Base-by-base conservation (phyloP, 2,888 invertebrate species). In the Belgica antarctica region DNA sequence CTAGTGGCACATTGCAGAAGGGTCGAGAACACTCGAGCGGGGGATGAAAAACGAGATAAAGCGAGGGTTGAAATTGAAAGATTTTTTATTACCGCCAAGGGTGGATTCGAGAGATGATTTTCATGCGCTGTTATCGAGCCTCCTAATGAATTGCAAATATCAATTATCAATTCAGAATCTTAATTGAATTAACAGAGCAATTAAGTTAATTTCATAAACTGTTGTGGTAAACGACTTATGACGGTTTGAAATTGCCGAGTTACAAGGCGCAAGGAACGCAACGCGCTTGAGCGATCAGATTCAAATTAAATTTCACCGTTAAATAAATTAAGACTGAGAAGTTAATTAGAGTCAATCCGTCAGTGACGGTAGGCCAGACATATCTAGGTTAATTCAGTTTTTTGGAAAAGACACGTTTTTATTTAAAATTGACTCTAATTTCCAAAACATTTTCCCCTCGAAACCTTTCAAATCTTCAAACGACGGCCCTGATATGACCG, bases 41-140 rank as follows among this genome's bases (percentile, higher is more conserved):
- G 62, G 62, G 34, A 36, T n/a, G 34, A 66, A 47, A 17, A 7
- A 22, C 3, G 25, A 7, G 12, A 12, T 17, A 17, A 7, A 17
- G 19, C 47, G 65, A 66, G 65, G 65, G 65, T 66, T 66, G 65
- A 47, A 47, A 24, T 36, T 63, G 36, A 63, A 41, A 41, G 41
- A 41, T 3, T 17, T 52, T 52, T 52, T 52, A 15, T 24, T 5
- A 52, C 17, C 24, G 2, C 19, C 5, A 7, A 24, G 19, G 52
- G 2, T 52, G 52, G 19, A 52, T 8, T 15, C 52, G 19, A 3
- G 22, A 52, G 22, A 19, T 19, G 19, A 22, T 52, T 52, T 52
- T 52, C 10, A 31, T 41, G 41, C 12, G 7, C 3, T 41, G 3
- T 41, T 41, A 41, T 41, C 15, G 15, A 41, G 10, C 15, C 15